Conservation (phyloP, 2,888 invertebrate genomes). For the Acholoe squamosa region DNA sequence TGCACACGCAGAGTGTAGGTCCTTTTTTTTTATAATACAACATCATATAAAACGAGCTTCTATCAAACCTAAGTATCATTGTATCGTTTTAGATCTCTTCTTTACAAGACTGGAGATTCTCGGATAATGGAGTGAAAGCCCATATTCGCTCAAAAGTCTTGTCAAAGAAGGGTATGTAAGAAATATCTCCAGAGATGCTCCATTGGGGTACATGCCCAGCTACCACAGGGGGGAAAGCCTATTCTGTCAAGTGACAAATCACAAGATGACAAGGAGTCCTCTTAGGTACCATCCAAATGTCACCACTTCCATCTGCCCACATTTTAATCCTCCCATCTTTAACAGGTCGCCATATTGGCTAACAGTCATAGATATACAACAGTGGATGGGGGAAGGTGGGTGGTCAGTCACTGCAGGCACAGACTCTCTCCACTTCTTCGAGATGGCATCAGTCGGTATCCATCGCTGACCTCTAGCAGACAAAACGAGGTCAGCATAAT, state of each 20-base stretch:
- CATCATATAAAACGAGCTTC: neutral
- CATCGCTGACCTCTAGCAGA: too few relatives aligned
- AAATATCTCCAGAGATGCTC: neutral
- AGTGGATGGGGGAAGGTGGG: too few relatives aligned
- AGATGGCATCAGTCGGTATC: too few relatives aligned
- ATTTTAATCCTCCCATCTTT: too few relatives aligned
- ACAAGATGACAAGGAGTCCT: slow-evolving; percentile 17
- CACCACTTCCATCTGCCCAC: too few relatives aligned
- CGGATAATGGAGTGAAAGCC: neutral
- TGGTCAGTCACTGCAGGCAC: too few relatives aligned
- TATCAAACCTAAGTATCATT: neutral
- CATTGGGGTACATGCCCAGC: neutral
- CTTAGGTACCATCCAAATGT: neutral
- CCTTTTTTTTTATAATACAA: neutral
- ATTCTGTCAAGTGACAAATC: slow-evolving; percentile 44
- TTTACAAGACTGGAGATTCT: neutral
- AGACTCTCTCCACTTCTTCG: too few relatives aligned
- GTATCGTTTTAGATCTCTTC: neutral
- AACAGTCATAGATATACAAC: too few relatives aligned
- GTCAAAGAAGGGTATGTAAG: neutral
- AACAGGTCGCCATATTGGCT: too few relatives aligned
- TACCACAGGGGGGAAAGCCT: neutral
- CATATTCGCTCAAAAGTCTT: neutral
- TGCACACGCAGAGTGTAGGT: neutral
- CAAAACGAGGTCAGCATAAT: too few relatives aligned